phyloP scores from a whole-genome alignment of 2,113 vertebrate genomes.

The Varanus komodoensis region DNA sequence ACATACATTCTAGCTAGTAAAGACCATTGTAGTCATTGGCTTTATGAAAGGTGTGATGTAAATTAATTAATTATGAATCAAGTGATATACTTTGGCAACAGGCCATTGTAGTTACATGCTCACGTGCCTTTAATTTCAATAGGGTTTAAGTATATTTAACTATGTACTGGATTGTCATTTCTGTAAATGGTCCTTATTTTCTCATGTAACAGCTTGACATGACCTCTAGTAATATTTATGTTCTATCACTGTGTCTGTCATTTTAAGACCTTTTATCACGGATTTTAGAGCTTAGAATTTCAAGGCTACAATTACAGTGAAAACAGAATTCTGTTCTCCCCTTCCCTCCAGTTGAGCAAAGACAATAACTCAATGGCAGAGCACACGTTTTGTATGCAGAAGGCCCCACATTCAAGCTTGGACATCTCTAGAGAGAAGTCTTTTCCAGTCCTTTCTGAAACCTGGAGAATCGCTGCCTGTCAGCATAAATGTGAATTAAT shows the following conservation, averaged over 20 bases:
- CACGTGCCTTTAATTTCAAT: background rate
- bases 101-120: background rate
- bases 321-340: background rate
- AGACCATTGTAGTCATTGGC: background rate
- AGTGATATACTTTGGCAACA: background rate
- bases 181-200: background rate
- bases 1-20: background rate
- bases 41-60: background rate
- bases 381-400: background rate
- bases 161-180: background rate
- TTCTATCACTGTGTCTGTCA: background rate
- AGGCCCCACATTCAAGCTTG: background rate
- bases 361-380: background rate
- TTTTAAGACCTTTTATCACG: background rate
- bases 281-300: background rate
- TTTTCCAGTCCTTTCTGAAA: background rate
- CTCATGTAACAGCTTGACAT: no score
- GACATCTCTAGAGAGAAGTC: background rate
- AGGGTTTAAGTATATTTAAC: background rate
- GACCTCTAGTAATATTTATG: background rate
- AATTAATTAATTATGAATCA: background rate
- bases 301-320: background rate
- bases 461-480: no score
- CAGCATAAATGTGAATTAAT: background rate
- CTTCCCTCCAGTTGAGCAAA: background rate